Evolutionary conservation across 2,888 invertebrate species (phyloP), one percentile per base, ranked within the genome.

Genomic region (Epinotia bilunana): DNA sequence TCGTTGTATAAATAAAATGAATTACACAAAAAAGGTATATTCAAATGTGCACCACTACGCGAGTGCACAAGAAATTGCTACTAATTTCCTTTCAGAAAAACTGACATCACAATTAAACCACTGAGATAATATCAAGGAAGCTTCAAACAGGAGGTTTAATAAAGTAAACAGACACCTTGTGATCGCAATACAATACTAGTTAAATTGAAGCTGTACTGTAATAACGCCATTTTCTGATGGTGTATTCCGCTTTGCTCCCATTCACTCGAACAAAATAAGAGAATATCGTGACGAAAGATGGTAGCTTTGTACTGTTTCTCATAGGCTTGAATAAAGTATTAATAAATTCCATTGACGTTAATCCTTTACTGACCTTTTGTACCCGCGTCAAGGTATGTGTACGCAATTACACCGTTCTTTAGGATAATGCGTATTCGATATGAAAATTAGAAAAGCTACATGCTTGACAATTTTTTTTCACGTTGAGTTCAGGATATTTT

Each of bases 111-210:
- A 58, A 69, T 69, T 69, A 69, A 69, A 58, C 43, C n/a, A 43
- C 43, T 6, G 58, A 43, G 68, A 69, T 69, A 33, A 43, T 60
- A 73, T 67, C 65, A 63, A 69, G 74, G 63, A 74, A 74, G 28
- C 58, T 46, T 58, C 43, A 23, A 61, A 28, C 49, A 18, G 60
- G 20, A 13, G 73, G 55, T 55, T 71, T 65, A 62, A 61, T 65
- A 71, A 65, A 61, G 65, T 55, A 71, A 71, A 71, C 55, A 63
- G 58, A 46, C 61, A 18, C 64, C 74, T 71, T 75, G 74, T 33
- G 74, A 75, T 43, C 61, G 2, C 13, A 55, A 39, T 9, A 69
- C 74, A 74, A 74, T 70, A 49, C 64, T 58, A 58, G 70, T 60
- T 39, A 53, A 74, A 75, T 55, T 61, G 64, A 71, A 58, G 71